Base-by-base conservation (phyloP, 2,888 invertebrate genomes). In the Lepidocyrtinus sp. region DNA sequence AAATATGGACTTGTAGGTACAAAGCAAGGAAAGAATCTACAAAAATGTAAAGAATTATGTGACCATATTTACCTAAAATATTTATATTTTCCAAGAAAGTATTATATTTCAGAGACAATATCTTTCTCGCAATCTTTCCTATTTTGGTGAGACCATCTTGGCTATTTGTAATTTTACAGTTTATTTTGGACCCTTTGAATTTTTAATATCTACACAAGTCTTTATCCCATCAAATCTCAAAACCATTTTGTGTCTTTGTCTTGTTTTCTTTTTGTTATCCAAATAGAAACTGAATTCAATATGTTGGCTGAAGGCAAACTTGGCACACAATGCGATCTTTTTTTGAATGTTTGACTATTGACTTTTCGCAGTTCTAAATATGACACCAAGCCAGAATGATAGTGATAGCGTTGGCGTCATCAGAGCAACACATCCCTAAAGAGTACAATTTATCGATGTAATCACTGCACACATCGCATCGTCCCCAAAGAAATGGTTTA, bases 261-360 rank as follows among this genome's bases (percentile, higher is more conserved):
- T 59, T 59, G 59, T 59, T 59, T 59, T 59, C 59, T 12, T 59
- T 59, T 59, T 59, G 21, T 59, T 59, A 59, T 21, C 59, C 59
- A 59, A 59, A 59, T 21, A 21, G 7, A 21, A 5, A 36, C 5
- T 5, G 12, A 36, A 36, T 36, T 36, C 5, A 9, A 59, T 59
- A 21, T 2, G n/a, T 59, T 9, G 2, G 59, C 59, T 59, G 59
- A 59, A 9, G 59, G 21, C 55, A 55, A 59, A 59, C 59, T 21
- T 59, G 59, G 59, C 7, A 59, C 9, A 59, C 59, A 59, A 59
- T 21, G 22, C 59, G n/a, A n/a, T n/a, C 9, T 55, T 55, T 55
- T 55, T 55, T 36, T 36, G 36, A n/a, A n/a, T 50, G 50, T 12
- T 50, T 12, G 50, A 17, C 15, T 50, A 50, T 50, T 50, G 50